Base-by-base conservation (phyloP, 2,113 vertebrate species). In the Pseudorectes ferrugineus region DNA sequence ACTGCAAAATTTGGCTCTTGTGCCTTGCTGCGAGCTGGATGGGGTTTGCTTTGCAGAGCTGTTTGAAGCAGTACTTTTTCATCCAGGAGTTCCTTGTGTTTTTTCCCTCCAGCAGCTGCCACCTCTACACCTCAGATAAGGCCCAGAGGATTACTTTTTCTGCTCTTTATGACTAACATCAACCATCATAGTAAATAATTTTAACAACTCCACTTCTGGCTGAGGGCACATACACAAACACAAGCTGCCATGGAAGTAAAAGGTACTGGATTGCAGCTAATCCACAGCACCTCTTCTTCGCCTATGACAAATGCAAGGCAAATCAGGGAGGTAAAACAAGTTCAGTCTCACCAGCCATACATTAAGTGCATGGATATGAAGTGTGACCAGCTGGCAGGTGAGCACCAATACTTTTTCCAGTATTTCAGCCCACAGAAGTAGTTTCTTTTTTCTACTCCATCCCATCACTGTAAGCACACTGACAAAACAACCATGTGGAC, bases 281-380 rank as follows among this genome's bases (percentile, higher is more conserved):
- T 3, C 59, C 52, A 38, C 28, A 58, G 19, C 1, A 40, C 7
- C 57, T 40, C 59, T 38, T 35, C 73, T n/a, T 11, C 51, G 54
- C 28, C 63, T 35, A 2, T 2, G 11, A 57, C 22, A 78, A 63
- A 82, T 3, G 4, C 43, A 62, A 70, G 36, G 58, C 62, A 71
- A 59, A 78, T 48, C 17, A 75, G 22, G 5, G 17, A 85, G 19
- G 36, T 16, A 45, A 59, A 89, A 74, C 14, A 12, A 61, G 70
- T 23, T 43, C 31, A 7, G 45, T 40, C 62, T 79, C 2, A 0
- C n/a, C 42, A 14, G 67, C 5, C 49, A 68, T 14, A 40, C 36
- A 5, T 10, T 1, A 29, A 71, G 15, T 6, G 12, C 11, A 5
- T 0, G 11, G 9, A 13, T 4, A 61, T 9, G 6, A 62, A 71